Percentiles rank a stretch among this genome's conserved stretches.
Conservation (phyloP, 2,888 invertebrate genomes). For the Drosophila affinis region DNA sequence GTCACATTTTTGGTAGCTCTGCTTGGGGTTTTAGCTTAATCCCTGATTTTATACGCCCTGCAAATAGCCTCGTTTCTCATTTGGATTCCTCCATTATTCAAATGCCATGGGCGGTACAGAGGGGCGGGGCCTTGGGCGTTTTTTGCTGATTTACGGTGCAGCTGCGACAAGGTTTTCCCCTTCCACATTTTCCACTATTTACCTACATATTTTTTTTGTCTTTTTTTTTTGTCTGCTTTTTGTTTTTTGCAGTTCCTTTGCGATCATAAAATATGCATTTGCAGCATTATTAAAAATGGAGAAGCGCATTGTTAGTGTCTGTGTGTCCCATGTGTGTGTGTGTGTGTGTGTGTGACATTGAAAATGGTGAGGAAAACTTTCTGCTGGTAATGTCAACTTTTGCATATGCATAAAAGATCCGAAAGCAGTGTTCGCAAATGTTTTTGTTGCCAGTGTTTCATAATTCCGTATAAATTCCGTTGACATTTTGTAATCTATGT, state of each 20-base stretch:
- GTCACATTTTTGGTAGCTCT: not conserved
- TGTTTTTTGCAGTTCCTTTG: conserved; percentile 39
- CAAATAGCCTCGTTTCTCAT: conserved; percentile 20
- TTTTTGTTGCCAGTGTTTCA: conserved; percentile 51
- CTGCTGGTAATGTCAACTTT: conserved; percentile 60
- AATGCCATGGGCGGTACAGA: conserved; percentile 33
- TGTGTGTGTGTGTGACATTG: conserved; percentile 57
- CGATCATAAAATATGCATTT: conserved; percentile 68
- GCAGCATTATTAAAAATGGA: conserved; percentile 58
- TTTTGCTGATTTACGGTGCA: conserved; percentile 63
- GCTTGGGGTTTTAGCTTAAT: not conserved
- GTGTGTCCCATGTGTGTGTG: not conserved
- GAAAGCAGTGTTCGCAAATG: conserved; percentile 32
- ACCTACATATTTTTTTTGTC: conserved; percentile 13
- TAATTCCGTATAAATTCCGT: conserved; percentile 74
- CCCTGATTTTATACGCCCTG: not conserved
- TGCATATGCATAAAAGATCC: conserved; percentile 71
- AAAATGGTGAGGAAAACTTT: conserved; percentile 51
- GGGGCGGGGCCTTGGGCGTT: conserved; percentile 21
- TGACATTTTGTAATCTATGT: conserved; percentile 77
- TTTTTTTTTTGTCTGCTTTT: conserved; percentile 12
- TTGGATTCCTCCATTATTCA: conserved; percentile 53
- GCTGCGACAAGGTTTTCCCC: conserved; percentile 51
- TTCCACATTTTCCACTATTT: conserved; percentile 32
- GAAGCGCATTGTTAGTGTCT: conserved; percentile 55